Evolutionary conservation across 2,888 invertebrate species (phyloP).

Genomic region (Itoplectis maculator): DNA sequence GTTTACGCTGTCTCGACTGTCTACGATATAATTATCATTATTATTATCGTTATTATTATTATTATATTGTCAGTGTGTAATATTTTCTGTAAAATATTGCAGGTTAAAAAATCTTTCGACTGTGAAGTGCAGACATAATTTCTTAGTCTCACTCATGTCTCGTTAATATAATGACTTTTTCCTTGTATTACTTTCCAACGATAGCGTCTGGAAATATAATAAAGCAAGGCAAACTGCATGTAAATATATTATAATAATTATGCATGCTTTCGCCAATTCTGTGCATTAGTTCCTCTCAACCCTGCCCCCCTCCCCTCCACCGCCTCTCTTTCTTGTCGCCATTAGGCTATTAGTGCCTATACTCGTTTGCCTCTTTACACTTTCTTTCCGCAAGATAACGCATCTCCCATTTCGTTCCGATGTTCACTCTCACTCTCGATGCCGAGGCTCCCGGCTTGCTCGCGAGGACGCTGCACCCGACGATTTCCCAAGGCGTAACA

Average conservation of each 20-base stretch:
- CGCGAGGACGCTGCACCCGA: constrained; percentile 46
- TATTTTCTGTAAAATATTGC: neutral
- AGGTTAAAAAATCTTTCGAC: neutral
- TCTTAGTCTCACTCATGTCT: neutral
- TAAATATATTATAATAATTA: constrained; percentile 11
- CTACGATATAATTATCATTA: neutral
- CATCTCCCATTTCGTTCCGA: constrained; percentile 27
- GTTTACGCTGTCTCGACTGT: constrained; percentile 27
- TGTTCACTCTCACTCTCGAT: constrained; percentile 50
- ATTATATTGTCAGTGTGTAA: neutral
- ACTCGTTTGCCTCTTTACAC: constrained; percentile 23
- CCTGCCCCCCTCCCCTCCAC: too few species aligned
- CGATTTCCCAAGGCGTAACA: constrained; percentile 41
- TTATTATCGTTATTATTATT: neutral
- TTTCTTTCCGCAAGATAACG: constrained; percentile 39
- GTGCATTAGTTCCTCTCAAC: neutral
- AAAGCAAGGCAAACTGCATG: neutral
- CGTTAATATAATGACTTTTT: neutral
- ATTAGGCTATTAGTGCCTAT: constrained; percentile 5
- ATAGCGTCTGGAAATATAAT: neutral
- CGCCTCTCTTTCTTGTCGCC: neutral
- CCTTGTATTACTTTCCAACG: neutral
- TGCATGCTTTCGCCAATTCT: constrained; percentile 23
- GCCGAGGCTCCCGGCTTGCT: neutral
- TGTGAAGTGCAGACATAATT: neutral